Evolutionary conservation across 2,888 invertebrate species (phyloP).

Genomic region (Balanococcus diminutus): DNA sequence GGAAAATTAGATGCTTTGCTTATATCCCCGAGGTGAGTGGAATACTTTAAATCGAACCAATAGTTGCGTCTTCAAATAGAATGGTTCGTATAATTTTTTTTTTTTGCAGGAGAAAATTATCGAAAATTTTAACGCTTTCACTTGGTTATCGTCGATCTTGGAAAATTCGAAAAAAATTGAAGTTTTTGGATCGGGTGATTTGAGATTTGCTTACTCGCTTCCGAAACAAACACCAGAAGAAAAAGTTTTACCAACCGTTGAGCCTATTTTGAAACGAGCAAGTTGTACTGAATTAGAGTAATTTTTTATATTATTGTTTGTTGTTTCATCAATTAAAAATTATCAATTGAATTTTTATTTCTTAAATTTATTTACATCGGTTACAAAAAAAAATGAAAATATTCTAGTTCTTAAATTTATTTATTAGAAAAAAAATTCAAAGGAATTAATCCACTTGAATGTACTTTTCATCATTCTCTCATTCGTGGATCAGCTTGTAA

Average conservation of each 20-base stretch:
- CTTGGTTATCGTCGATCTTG: background rate
- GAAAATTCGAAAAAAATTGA: background rate
- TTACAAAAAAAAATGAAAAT: too few relatives aligned
- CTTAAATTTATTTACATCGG: background rate
- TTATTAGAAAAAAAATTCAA: background rate
- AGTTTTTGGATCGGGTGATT: background rate
- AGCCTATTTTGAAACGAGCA: background rate
- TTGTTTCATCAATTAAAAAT: background rate
- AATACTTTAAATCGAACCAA: too few relatives aligned
- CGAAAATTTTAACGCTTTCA: background rate
- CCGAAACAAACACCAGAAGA: background rate
- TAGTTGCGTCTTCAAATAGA: too few relatives aligned
- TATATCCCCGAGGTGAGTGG: slow-evolving; percentile 71
- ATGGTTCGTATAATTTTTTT: slow-evolving; percentile 2
- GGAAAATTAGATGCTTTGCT: slow-evolving; percentile 71
- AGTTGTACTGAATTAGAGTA: background rate
- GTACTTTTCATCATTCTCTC: too few relatives aligned
- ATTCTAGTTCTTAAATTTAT: too few relatives aligned
- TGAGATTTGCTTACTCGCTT: background rate
- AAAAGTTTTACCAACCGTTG: background rate
- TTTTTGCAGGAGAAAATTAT: slow-evolving; percentile 25
- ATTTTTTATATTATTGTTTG: background rate
- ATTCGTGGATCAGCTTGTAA: too few relatives aligned
- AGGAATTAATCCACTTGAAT: too few relatives aligned
- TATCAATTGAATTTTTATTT: background rate